Evolutionary conservation across 2,888 invertebrate genomes (phyloP), one percentile per base, ranked within the genome.

Genomic region (Epinotia demarniana): DNA sequence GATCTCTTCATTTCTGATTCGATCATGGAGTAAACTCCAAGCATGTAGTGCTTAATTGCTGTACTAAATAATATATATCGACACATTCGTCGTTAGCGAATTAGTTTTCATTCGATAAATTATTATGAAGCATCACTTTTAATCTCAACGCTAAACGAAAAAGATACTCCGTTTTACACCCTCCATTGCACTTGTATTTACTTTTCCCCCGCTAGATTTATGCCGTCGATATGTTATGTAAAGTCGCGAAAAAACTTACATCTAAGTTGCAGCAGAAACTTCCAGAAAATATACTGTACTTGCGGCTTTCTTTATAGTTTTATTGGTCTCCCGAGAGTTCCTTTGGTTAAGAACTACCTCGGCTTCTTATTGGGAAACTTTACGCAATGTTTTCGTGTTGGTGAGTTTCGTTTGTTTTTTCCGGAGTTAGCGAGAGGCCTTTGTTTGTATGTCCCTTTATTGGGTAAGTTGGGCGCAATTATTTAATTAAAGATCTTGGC

Each of bases 271-370:
- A 75, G 16, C 67, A n/a, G 33, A 72, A 76, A 66, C 72, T 70
- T 69, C 60, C 46, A 62, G 73, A 72, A 74, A 76, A 74, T 72
- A 77, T 76, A 76, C 64, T 69, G 72, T 77, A 67, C 78, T 80
- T 81, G 80, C 76, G 80, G 74, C 79, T 72, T 77, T 80, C 81
- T 77, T 80, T 79, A 80, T 80, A 83, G 79, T 80, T 84, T 84
- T 84, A 84, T 81, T 80, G 80, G 77, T 78, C 77, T 78, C 78
- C 39, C 3, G 83, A 79, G 83, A 80, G 72, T 61, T 72, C 81
- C 83, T 78, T 85, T 79, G 76, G 78, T 77, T 79, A 72, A 80
- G 83, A 83, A 83, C 82, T 83, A 83, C 83, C 81, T 82, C 82
- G 80, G 77, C 77, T 78, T 62, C 69, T 66, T 77, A 77, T 74